Conservation (phyloP, 2,888 invertebrate species). For the Eupeodes latifasciatus region DNA sequence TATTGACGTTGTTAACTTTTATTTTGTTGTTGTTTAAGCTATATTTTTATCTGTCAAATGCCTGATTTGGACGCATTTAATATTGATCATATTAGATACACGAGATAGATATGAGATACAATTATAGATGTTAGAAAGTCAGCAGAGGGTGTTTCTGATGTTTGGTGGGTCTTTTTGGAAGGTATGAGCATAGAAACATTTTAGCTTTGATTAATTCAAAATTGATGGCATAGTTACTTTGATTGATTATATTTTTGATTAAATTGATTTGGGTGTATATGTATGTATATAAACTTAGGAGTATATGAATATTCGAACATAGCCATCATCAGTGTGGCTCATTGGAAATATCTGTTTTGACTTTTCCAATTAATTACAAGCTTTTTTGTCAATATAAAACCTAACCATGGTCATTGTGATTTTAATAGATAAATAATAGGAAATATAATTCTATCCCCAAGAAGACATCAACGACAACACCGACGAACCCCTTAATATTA, state of each 20-base stretch:
- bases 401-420: not conserved
- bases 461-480: no score
- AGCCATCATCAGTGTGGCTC: not conserved
- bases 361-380: not conserved
- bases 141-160: not conserved
- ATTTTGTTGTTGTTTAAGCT: not conserved
- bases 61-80: constrained; percentile 55
- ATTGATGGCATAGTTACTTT: constrained; percentile 24
- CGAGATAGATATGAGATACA: constrained; percentile 1
- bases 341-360: not conserved
- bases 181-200: not conserved
- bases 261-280: constrained; percentile 1
- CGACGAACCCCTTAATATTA: no score
- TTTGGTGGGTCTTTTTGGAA: no score
- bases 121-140: not conserved
- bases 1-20: constrained; percentile 14
- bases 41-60: constrained; percentile 8
- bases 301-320: not conserved
- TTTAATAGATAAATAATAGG: not conserved
- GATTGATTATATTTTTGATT: constrained; percentile 34
- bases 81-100: constrained; percentile 48
- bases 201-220: not conserved
- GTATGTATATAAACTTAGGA: not conserved
- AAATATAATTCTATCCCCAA: no score
- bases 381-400: not conserved